Conservation (phyloP, 2,888 invertebrate species). For the Andrena dorsata region DNA sequence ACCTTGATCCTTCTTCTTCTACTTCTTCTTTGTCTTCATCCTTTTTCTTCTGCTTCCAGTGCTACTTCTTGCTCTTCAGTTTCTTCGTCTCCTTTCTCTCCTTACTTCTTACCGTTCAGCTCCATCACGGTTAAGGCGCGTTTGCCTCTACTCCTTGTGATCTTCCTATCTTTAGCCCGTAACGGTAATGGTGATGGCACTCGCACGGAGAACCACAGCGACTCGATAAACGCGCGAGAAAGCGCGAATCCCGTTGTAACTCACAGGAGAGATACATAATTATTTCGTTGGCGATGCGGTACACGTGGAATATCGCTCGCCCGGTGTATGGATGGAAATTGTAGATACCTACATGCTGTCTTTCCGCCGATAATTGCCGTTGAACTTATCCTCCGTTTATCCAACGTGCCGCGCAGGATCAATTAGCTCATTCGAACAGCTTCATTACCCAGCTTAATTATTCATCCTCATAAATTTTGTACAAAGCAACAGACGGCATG, state of each 20-base stretch:
- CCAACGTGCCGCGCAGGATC: too few relatives aligned
- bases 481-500: neutral
- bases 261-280: neutral
- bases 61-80: neutral
- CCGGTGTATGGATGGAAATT: too few relatives aligned
- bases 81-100: neutral
- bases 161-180: neutral
- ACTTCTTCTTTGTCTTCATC: neutral
- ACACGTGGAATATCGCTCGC: neutral
- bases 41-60: neutral
- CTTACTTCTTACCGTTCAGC: neutral
- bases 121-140: neutral
- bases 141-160: neutral
- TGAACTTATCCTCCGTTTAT: too few relatives aligned
- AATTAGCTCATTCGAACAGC: too few relatives aligned
- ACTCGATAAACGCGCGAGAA: neutral
- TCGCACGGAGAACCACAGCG: neutral
- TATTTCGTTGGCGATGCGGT: neutral
- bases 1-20: conserved; percentile 6
- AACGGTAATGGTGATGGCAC: neutral
- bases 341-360: too few relatives aligned
- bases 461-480: neutral
- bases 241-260: neutral
- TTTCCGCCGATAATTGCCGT: too few relatives aligned
- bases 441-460: neutral